Percentiles rank a stretch among this genome's conserved stretches.
These are phyloP conservation scores for Paralvinella palmiformis DNA, from an alignment of 1,140 invertebrate species.

Conservation along the genomic window DNA sequence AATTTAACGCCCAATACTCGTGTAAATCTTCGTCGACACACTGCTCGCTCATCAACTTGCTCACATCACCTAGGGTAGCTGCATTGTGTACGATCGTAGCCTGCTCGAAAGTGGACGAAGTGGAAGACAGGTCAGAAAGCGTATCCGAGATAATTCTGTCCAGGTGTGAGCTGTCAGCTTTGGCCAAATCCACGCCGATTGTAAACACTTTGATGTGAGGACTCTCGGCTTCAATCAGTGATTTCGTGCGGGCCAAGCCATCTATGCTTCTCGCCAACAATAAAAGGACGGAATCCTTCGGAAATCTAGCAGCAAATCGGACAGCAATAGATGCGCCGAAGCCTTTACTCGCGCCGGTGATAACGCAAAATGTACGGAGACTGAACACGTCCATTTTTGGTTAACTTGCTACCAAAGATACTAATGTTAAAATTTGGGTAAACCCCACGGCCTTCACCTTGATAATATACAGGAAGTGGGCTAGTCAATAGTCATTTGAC, in stretches of 20 bases:
- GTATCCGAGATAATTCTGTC: conserved; percentile 50
- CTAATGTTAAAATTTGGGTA: too few relatives aligned
- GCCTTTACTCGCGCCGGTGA: conserved; percentile 83
- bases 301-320: conserved; percentile 60
- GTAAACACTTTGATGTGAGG: conserved; percentile 26
- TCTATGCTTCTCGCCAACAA: conserved; percentile 65
- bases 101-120: conserved; percentile 57
- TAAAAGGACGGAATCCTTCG: conserved; percentile 63
- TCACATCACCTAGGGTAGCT: conserved; percentile 72
- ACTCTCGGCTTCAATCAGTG: conserved; percentile 18
- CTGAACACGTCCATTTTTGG: not conserved
- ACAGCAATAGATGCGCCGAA: conserved; percentile 73
- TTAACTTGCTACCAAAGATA: too few relatives aligned
- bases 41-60: conserved; percentile 57
- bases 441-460: too few relatives aligned
- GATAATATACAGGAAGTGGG: too few relatives aligned
- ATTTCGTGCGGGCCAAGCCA: conserved; percentile 57
- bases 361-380: conserved; percentile 53
- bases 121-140: conserved; percentile 37
- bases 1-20: conserved; percentile 70
- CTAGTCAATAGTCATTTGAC: too few relatives aligned
- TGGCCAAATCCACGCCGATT: conserved; percentile 41
- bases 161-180: conserved; percentile 45
- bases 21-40: conserved; percentile 40
- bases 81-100: conserved; percentile 83